These are phyloP conservation scores for Calephelis virginiensis DNA, from an alignment of 1,140 invertebrate genomes.

Conservation along the genomic window DNA sequence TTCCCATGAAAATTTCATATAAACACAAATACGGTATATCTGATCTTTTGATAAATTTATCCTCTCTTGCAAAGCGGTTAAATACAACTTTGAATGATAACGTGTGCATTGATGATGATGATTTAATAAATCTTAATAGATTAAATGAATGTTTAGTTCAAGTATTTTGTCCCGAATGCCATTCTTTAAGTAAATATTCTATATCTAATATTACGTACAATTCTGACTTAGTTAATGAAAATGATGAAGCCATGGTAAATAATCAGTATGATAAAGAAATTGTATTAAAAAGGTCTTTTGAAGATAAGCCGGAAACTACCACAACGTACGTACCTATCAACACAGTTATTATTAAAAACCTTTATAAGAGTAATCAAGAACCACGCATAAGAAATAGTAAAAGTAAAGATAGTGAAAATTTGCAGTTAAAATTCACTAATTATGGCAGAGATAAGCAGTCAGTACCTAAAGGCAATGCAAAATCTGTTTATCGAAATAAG, in stretches of 20 bases:
- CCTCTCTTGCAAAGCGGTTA: conserved; percentile 36
- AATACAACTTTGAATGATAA: conserved; percentile 29
- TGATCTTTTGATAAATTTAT: conserved; percentile 34
- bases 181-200: too few species aligned
- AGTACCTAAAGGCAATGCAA: not conserved
- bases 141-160: conserved; percentile 38
- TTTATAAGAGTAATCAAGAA: too few species aligned
- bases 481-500: not conserved
- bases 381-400: not conserved
- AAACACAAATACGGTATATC: conserved; percentile 15
- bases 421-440: not conserved
- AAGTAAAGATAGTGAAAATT: not conserved
- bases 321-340: too few species aligned
- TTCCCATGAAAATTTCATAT: not conserved
- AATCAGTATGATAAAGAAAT: too few species aligned
- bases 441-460: not conserved
- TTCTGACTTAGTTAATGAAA: too few species aligned
- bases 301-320: too few species aligned
- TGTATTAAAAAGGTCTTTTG: too few species aligned
- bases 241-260: too few species aligned
- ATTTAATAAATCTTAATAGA: conserved; percentile 30
- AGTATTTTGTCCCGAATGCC: not conserved
- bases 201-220: too few species aligned
- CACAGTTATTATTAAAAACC: too few species aligned
- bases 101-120: conserved; percentile 31